Base-by-base conservation (phyloP, 2,797 vertebrate genomes). In the Gadopsis marmoratus region DNA sequence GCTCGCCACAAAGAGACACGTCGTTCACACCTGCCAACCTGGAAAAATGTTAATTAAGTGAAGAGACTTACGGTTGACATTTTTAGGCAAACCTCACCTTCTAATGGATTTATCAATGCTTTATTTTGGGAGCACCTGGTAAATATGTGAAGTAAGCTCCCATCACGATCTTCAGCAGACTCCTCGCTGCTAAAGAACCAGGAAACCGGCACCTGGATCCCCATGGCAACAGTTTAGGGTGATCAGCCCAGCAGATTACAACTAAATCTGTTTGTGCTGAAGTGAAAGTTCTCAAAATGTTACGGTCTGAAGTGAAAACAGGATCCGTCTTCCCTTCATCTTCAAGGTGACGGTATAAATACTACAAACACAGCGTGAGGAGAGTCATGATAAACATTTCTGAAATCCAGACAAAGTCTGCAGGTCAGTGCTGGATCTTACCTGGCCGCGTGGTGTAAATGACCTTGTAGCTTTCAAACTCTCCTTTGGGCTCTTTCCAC, bases 401-500 rank as follows among this genome's bases (percentile, higher is more conserved):
- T 17, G 43, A 16, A 45, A 45, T 45, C 16, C 4, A 45, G 14
- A 45, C 43, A 45, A 6, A 45, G 23, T 3, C 50, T 62, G 9
- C 0, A 1, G 21, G 12, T 26, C 26, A 14, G 21, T 1, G 9
- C 2, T 4, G 26, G 54, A 3, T 75, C 93, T 96, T 94, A 98
- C 98, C 97, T 96, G 97, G 95, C 55, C 87, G 83, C n/a, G 95
- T 94, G 86, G 88, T 94, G 91, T 97, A 97, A 41, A 94, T 81
- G 26, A 99, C 95, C 60, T 94, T 97, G 92, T 97, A 99, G 90
- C 96, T 90, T 71, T 96, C 96, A 86, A 97, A 95, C 66, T 93
- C 95, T 86, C 98, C 97, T 92, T 90, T 97, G 0, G 97, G 97
- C 73, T 97, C 96, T 82, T 97, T 99, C 98, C 98, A 99, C 21